Evolutionary conservation across 2,888 invertebrate genomes (phyloP).

Genomic region (Zeuzera pyrina): DNA sequence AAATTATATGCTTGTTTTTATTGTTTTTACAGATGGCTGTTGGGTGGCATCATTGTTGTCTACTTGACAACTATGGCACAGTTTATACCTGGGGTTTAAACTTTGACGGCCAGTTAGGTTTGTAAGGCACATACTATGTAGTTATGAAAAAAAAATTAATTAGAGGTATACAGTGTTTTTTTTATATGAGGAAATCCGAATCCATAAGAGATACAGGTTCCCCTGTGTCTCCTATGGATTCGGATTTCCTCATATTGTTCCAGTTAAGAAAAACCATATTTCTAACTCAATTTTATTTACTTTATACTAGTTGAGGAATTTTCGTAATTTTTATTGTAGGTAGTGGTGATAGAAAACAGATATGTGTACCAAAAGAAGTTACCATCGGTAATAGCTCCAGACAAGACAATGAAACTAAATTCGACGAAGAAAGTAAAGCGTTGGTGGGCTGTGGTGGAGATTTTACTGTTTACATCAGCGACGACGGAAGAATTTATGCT

Average conservation of each 20-base stretch:
- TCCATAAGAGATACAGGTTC: no score
- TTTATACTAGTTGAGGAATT: no score
- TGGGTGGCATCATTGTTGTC: conserved; percentile 88
- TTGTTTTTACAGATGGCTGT: conserved; percentile 77
- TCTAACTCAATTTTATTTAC: no score
- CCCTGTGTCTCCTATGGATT: no score
- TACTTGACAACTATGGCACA: conserved; percentile 79
- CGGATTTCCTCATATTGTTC: no score
- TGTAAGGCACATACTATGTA: no score
- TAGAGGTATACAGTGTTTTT: no score
- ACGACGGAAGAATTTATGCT: conserved; percentile 78
- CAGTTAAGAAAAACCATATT: no score
- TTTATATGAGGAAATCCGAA: no score
- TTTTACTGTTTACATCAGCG: conserved; percentile 80
- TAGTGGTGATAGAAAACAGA: conserved; percentile 76
- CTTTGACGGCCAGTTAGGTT: conserved; percentile 91
- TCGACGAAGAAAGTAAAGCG: conserved; percentile 29
- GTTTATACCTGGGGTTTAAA: conserved; percentile 91
- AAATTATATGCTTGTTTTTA: background rate
- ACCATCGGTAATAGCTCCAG: conserved; percentile 46
- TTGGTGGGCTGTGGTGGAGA: conserved; percentile 82
- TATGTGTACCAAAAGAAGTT: conserved; percentile 70
- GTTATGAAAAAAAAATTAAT: no score
- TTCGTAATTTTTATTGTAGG: conserved; percentile 37
- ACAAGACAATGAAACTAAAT: conserved; percentile 30